Evolutionary conservation across 2,113 vertebrate species (phyloP), one percentile per base, ranked within the genome.

Genomic region (Furnarius figulus): DNA sequence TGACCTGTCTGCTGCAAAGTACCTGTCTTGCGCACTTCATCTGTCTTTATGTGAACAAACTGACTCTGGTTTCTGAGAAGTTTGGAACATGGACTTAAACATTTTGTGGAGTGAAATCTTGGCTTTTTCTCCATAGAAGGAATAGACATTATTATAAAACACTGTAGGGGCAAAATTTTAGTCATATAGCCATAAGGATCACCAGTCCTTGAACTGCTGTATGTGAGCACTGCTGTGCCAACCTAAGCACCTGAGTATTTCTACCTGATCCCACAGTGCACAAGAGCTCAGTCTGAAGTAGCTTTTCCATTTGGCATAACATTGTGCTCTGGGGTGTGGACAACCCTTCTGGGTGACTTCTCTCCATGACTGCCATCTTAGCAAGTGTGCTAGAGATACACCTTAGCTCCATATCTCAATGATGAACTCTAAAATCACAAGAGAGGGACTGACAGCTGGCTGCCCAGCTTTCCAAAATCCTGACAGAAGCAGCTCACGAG

Each of bases 1-100:
- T 93, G 90, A 63, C 65, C 61, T 84, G 83, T 86, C 72, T 47
- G 23, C 15, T 86, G n/a, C 65, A 75, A 95, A 95, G 70, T 86
- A 67, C 72, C 85, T 77, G 12, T 81, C 72, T 89, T 67, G 24
- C 52, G 86, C 90, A 95, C 89, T 31, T 93, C 80, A 80, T 95
- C 55, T 10, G 24, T 92, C 83, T 87, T 82, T 8, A 7, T 23
- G 35, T 0, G 21, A 74, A 63, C 17, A 52, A 71, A 55, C 10
- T 20, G 39, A 37, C 50, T 94, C 40, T 6, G 18, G 35, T 74
- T 90, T 88, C 76, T 80, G 46, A 77, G 63, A 59, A 59, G 30
- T 83, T 76, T 83, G 75, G 40, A 80, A 66, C 73, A 80, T 53
- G 49, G 49, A 24, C 27, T 77, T 55, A n/a, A 85, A 67, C 21